These are phyloP conservation scores for Kradibia gibbosae DNA, from an alignment of 1,140 invertebrate species.

Conservation along the genomic window DNA sequence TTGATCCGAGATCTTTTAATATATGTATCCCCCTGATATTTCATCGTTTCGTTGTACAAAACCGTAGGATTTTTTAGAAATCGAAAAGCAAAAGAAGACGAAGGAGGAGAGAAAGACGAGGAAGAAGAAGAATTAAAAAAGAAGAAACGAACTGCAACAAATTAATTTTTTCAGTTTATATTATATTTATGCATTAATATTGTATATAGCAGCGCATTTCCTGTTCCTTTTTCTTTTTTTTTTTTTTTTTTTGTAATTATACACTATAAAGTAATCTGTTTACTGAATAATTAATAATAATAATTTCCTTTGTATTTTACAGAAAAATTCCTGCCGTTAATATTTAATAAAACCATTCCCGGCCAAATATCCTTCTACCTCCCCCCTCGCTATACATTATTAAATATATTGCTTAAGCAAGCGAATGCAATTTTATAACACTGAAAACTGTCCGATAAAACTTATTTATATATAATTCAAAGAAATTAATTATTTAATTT, in stretches of 20 bases:
- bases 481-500: not conserved
- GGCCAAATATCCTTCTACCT: not conserved
- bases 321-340: not conserved
- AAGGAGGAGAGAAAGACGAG: too few species aligned
- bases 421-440: not conserved
- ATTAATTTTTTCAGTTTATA: not conserved
- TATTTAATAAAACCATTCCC: not conserved
- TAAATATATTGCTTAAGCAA: not conserved
- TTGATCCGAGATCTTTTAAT: not conserved
- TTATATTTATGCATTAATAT: not conserved
- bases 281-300: too few species aligned
- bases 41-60: not conserved
- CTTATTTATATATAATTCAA: slow-evolving; percentile 8
- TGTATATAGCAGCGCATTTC: not conserved
- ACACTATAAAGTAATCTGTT: too few species aligned
- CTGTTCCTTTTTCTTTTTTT: too few species aligned
- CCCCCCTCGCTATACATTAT: not conserved
- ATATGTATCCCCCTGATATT: not conserved
- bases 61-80: not conserved
- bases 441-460: not conserved
- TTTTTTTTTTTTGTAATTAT: too few species aligned
- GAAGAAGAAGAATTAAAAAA: too few species aligned
- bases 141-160: not conserved
- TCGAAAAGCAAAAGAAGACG: too few species aligned
- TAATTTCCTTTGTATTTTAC: too few species aligned